Evolutionary conservation across 2,113 vertebrate genomes (phyloP).

Genomic region (Microtus montanus): DNA sequence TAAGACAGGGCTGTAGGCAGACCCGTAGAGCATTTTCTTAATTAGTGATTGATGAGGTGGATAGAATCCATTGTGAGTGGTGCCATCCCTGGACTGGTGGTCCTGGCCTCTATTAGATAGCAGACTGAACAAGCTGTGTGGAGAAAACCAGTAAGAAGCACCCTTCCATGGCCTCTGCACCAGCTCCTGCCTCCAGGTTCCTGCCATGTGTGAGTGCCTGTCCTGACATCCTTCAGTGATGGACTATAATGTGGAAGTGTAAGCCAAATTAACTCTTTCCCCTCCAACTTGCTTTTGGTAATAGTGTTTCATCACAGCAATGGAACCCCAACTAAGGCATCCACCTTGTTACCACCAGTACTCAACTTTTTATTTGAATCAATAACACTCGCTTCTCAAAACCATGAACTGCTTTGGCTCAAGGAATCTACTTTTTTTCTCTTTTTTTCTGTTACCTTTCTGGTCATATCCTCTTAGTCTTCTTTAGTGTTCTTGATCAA

Average conservation of each 20-base stretch:
- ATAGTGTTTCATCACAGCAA: neutral
- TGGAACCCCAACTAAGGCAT: neutral
- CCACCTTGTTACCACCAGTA: neutral
- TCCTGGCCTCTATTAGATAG: no score
- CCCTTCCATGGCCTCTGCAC: no score
- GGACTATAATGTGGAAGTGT: no score
- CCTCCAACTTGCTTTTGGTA: no score
- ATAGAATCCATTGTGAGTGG: no score
- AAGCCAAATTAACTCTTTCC: no score
- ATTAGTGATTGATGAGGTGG: neutral
- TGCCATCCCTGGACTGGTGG: no score
- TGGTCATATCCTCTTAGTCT: neutral
- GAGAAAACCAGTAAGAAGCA: no score
- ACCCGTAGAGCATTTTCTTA: neutral
- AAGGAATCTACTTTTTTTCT: neutral
- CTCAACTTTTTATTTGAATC: neutral
- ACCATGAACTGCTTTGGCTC: neutral
- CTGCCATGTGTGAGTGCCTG: no score
- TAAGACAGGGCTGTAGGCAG: neutral
- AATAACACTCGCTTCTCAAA: neutral
- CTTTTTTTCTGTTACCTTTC: neutral
- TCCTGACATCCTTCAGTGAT: no score
- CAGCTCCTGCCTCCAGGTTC: no score
- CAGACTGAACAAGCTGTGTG: no score
- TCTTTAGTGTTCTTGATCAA: neutral